Evolutionary conservation across 2,888 invertebrate species (phyloP).

Genomic region (Hemithea aestivaria): DNA sequence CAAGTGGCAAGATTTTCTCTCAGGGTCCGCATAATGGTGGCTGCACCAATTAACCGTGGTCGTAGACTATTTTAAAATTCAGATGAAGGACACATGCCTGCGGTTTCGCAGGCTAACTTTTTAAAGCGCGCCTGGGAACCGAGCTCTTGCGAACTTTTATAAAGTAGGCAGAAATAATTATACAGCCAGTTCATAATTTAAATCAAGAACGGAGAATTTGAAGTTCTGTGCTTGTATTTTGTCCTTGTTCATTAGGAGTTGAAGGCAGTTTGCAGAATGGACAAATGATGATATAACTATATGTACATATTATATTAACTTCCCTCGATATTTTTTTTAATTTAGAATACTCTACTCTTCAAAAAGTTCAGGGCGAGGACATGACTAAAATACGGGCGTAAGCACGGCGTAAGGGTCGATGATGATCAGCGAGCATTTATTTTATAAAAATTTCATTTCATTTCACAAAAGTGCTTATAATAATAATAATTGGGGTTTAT

Average conservation of each 20-base stretch:
- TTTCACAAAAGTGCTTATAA: no score
- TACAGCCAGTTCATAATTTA: conserved; percentile 5
- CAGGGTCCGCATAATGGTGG: conserved; percentile 15
- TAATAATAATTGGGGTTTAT: no score
- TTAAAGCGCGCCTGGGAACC: conserved; percentile 36
- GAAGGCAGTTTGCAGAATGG: background rate
- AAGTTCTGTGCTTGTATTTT: background rate
- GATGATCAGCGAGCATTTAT: no score
- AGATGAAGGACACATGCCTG: conserved; percentile 42
- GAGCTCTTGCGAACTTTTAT: conserved; percentile 11
- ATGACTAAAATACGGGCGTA: no score
- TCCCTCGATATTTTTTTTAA: no score
- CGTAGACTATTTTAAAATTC: conserved; percentile 40
- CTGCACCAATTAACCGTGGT: conserved; percentile 39
- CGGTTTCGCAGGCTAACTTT: conserved; percentile 38
- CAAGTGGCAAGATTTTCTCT: conserved; percentile 4
- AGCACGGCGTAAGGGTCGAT: no score
- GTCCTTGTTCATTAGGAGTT: conserved; percentile 5
- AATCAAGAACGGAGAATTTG: conserved; percentile 7
- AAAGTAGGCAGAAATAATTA: conserved; percentile 14
- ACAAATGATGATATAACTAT: no score
- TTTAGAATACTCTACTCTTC: no score
- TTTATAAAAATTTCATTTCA: no score
- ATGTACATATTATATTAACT: no score
- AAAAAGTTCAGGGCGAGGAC: no score